These are phyloP conservation scores for Polypedilum pembai DNA, from an alignment of 1,140 invertebrate genomes.

Conservation along the genomic window DNA sequence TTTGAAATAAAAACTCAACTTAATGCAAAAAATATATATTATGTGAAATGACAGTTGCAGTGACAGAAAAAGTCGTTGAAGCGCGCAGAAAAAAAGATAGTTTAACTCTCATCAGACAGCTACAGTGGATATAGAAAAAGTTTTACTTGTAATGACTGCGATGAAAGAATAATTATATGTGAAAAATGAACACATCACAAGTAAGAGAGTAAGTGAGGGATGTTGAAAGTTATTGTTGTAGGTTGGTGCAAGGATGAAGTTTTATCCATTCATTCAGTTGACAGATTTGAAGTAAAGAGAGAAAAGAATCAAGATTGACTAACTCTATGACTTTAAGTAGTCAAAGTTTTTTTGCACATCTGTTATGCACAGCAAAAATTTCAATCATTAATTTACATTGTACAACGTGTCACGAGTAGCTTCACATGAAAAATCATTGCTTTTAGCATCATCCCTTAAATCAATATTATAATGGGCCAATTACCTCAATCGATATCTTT, in stretches of 20 bases:
- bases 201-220: not conserved
- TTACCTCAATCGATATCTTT: not conserved
- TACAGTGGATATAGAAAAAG: not conserved
- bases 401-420: not conserved
- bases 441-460: not conserved
- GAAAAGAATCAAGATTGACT: not conserved
- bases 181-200: slow-evolving; percentile 23
- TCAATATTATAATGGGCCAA: not conserved
- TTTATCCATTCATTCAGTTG: not conserved
- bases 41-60: not conserved
- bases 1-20: not conserved
- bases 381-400: slow-evolving; percentile 6
- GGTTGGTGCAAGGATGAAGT: not conserved
- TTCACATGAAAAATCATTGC: not conserved
- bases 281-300: not conserved
- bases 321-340: not conserved
- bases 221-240: not conserved
- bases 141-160: not conserved
- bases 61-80: not conserved
- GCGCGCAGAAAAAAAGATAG: not conserved
- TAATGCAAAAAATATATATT: not conserved
- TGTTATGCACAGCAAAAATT: not conserved
- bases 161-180: slow-evolving; percentile 25
- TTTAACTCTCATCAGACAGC: too few species aligned
- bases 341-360: not conserved